Conservation (phyloP, 2,113 vertebrate genomes). For the Rhinolophus sinicus region DNA sequence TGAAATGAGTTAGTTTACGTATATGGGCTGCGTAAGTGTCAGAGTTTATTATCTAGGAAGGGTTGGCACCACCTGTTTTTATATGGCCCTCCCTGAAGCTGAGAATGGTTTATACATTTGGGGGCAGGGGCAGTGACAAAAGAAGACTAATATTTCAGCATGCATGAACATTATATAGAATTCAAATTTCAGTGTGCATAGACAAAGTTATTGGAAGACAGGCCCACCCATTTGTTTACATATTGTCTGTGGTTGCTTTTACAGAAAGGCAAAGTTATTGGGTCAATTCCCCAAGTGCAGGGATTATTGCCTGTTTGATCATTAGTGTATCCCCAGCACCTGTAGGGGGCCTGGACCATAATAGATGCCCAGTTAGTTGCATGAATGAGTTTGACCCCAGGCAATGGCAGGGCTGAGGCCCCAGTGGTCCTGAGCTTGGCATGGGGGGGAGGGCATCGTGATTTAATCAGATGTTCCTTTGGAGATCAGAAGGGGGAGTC, state of each 20-base stretch:
- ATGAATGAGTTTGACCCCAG: neutral
- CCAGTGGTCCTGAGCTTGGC: neutral
- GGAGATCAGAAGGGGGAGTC: neutral
- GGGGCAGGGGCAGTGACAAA: rapidly evolving
- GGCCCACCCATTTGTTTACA: neutral
- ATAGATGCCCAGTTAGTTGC: neutral
- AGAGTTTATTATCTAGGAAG: neutral
- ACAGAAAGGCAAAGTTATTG: neutral
- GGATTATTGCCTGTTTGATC: neutral
- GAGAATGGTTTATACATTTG: neutral
- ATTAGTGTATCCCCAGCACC: neutral
- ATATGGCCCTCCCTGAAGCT: neutral
- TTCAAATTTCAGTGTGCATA: neutral
- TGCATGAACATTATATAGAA: neutral
- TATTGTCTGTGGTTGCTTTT: neutral
- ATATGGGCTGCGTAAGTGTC: neutral
- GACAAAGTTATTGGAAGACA: conserved; percentile 13
- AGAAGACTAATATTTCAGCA: neutral
- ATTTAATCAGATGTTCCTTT: neutral
- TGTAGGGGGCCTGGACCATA: neutral
- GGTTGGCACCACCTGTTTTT: neutral
- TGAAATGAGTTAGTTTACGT: neutral
- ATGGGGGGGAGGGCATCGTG: neutral
- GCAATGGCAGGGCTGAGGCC: neutral
- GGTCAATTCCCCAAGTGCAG: neutral